phyloP scores from a whole-genome alignment of 1,140 invertebrate species.

The Brachionus rotundiformis region DNA sequence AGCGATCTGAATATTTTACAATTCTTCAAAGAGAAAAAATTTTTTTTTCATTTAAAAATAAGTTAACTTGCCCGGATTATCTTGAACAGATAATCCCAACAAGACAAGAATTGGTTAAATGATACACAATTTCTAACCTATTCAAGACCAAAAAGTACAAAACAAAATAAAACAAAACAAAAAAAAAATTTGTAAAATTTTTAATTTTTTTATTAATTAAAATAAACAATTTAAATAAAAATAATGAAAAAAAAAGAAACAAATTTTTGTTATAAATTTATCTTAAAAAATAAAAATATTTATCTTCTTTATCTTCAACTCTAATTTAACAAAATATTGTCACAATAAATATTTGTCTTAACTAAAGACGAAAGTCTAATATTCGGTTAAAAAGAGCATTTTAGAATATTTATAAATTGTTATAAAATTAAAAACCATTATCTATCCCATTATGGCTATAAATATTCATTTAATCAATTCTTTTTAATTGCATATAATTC shows the following conservation, averaged over 20 bases:
- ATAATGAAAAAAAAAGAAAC: constrained; percentile 4
- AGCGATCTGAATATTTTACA: constrained; percentile 32
- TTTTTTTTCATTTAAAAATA: constrained; percentile 5
- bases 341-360: not conserved
- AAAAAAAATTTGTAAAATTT: not conserved
- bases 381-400: not conserved
- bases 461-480: constrained; percentile 41
- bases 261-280: constrained; percentile 22
- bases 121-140: not conserved
- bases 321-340: not conserved
- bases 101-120: constrained; percentile 35
- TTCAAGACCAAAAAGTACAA: not conserved
- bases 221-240: constrained; percentile 15
- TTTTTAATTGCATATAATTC: not conserved
- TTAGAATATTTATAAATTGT: not conserved
- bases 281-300: constrained; percentile 20
- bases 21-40: constrained; percentile 39
- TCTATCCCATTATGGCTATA: not conserved
- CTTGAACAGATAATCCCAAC: not conserved
- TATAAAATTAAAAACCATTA: constrained; percentile 2
- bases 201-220: not conserved
- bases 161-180: not conserved
- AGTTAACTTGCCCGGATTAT: not conserved
- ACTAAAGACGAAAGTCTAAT: constrained; percentile 26
- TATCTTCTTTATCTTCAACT: not conserved